Percentiles rank a stretch among this genome's conserved stretches.
These are phyloP conservation scores for Steinernema feltiae DNA, from an alignment of 1,140 invertebrate genomes.

Conservation along the genomic window DNA sequence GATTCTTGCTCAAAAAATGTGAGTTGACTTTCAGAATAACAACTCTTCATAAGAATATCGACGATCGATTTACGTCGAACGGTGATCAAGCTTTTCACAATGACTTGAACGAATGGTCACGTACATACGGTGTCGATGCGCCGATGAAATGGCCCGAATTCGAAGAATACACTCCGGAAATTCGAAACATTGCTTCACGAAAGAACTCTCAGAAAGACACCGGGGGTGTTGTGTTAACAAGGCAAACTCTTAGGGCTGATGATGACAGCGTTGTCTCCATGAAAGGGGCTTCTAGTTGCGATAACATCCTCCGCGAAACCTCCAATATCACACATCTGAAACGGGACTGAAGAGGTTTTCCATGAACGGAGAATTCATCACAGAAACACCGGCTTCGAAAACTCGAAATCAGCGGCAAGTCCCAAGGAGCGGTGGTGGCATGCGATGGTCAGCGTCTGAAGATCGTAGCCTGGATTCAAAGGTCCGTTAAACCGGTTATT, in stretches of 20 bases:
- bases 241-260: constrained; percentile 40
- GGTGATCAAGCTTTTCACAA: constrained; percentile 33
- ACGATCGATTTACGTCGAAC: constrained; percentile 26
- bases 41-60: constrained; percentile 40
- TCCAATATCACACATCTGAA: neutral
- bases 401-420: constrained; percentile 18
- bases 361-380: neutral
- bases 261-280: constrained; percentile 22
- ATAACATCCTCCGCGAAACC: neutral
- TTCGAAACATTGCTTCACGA: constrained; percentile 38
- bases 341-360: neutral
- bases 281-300: neutral
- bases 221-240: constrained; percentile 43
- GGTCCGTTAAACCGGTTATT: no score
- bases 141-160: constrained; percentile 43
- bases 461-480: no score
- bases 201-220: constrained; percentile 21
- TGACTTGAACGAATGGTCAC: constrained; percentile 50
- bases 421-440: no score
- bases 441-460: no score
- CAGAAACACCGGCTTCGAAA: neutral
- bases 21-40: constrained; percentile 49
- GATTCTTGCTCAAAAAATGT: no score
- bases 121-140: constrained; percentile 41
- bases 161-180: constrained; percentile 54